A percentile compares a stretch with the other conserved stretches of the same genome.
phyloP scores from a whole-genome alignment of 1,140 invertebrate species.

The Acromyrmex charruanus region DNA sequence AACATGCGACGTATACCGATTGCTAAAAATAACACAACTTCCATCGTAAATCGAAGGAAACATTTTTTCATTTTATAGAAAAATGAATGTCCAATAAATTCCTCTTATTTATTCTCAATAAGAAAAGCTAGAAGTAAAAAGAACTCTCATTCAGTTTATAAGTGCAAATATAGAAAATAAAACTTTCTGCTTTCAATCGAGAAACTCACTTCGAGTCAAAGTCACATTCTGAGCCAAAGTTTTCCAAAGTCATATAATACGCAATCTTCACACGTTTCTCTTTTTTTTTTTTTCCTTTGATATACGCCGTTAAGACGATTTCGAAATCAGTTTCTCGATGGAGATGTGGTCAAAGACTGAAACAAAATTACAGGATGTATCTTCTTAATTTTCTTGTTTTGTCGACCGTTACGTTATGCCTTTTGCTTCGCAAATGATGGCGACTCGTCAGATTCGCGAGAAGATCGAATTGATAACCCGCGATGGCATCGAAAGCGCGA shows the following conservation, averaged over 20 bases:
- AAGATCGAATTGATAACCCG: constrained; percentile 22
- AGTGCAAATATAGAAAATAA: background rate
- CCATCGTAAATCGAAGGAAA: background rate
- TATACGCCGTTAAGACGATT: background rate
- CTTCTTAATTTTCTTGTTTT: constrained; percentile 28
- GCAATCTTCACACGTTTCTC: constrained; percentile 5
- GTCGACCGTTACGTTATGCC: constrained; percentile 20
- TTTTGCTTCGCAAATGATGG: background rate
- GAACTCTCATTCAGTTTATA: background rate
- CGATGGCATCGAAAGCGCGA: background rate
- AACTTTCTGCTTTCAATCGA: background rate
- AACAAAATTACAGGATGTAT: constrained; percentile 7
- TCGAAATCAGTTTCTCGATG: constrained; percentile 26
- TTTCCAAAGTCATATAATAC: background rate
- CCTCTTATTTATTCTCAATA: background rate
- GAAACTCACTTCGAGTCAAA: background rate
- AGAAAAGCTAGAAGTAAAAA: background rate
- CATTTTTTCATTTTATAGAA: too few species aligned
- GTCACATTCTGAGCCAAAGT: background rate
- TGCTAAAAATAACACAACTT: background rate
- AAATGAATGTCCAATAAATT: background rate
- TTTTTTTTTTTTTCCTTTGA: background rate
- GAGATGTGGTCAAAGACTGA: background rate
- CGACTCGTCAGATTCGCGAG: background rate
- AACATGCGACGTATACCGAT: background rate